Conservation (phyloP, 2,113 vertebrate genomes). For the Zapornia atra region DNA sequence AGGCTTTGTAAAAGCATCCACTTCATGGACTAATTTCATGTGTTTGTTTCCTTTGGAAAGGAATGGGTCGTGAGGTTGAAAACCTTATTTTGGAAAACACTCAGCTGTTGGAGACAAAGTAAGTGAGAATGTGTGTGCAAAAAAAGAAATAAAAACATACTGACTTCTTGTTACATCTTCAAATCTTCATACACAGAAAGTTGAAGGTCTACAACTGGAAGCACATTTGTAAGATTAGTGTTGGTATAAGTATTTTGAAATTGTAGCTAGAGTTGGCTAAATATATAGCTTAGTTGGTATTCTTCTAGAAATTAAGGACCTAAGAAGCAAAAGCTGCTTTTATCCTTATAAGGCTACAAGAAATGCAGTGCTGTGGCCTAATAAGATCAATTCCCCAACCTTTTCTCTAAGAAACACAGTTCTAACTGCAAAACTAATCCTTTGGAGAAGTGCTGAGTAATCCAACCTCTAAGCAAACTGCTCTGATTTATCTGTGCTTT, state of each 20-base stretch:
- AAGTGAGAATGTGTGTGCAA: conserved; percentile 52
- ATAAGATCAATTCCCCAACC: neutral
- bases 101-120: conserved; percentile 98
- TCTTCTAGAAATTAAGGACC: neutral
- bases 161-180: neutral
- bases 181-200: neutral
- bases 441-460: neutral
- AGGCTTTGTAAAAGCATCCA: neutral
- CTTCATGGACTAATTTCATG: conserved; percentile 34
- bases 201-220: neutral
- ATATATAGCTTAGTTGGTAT: neutral
- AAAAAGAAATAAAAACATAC: neutral
- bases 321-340: neutral
- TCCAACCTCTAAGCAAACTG: neutral
- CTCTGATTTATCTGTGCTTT: neutral
- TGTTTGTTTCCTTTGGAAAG: conserved; percentile 77
- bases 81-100: conserved; percentile 98
- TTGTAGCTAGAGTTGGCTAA: neutral
- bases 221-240: neutral
- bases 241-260: neutral
- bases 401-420: neutral
- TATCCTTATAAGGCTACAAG: neutral
- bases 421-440: neutral
- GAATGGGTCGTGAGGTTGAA: conserved; percentile 98
- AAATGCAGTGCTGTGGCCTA: neutral